Evolutionary conservation across 2,113 vertebrate genomes (phyloP).

Genomic region (Alces alces): DNA sequence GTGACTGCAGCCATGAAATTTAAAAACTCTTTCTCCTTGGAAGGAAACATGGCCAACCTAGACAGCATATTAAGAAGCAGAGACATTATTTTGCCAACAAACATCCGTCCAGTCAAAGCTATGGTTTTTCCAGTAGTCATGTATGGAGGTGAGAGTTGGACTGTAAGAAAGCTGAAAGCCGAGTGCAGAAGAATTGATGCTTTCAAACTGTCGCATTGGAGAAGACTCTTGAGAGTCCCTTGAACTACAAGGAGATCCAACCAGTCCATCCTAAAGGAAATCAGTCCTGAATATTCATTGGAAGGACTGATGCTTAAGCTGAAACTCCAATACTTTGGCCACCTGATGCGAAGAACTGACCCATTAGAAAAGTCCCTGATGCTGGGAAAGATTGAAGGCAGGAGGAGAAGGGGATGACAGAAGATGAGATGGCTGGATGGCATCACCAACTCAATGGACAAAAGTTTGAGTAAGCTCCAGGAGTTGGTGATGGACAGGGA

Average conservation of each 20-base stretch:
- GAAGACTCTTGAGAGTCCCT: neutral
- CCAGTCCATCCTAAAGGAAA: neutral
- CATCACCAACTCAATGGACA: neutral
- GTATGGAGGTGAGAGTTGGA: neutral
- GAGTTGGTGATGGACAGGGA: neutral
- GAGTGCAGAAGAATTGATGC: neutral
- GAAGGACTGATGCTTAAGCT: neutral
- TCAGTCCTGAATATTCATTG: neutral
- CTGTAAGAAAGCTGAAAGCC: neutral
- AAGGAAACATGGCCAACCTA: neutral
- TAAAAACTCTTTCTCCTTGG: neutral
- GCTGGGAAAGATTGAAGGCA: neutral
- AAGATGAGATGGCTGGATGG: neutral
- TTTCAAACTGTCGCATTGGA: neutral
- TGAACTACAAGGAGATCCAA: neutral
- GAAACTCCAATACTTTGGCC: neutral
- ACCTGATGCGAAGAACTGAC: neutral
- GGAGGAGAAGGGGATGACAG: neutral
- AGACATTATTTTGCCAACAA: neutral
- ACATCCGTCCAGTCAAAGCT: neutral
- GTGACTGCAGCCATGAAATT: neutral
- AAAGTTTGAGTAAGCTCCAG: neutral
- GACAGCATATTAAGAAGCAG: neutral
- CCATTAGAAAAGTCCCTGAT: neutral
- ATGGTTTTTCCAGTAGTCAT: neutral